phyloP scores from a whole-genome alignment of 2,113 vertebrate species.

The Arothron firmamentum region DNA sequence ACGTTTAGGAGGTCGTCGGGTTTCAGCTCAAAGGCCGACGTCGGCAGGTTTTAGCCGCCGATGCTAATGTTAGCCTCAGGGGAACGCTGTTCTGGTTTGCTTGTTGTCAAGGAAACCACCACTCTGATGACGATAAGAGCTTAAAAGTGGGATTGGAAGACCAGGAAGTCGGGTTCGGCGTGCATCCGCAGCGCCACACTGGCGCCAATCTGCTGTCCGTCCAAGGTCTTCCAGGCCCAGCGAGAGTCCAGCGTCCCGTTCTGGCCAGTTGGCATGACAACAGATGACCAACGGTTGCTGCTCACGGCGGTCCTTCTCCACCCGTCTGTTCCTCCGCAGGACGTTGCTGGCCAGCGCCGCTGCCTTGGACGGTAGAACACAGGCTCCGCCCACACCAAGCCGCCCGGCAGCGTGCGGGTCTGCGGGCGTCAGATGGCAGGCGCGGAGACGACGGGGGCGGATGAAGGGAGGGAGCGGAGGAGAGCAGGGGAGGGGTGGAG shows the following conservation, averaged over 20 bases:
- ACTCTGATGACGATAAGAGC: constrained; percentile 32
- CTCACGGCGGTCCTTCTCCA: constrained; percentile 29
- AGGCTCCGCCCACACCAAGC: constrained; percentile 37
- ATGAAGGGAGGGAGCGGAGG: constrained; percentile 46
- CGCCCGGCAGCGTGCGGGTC: background rate
- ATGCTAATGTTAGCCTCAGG: constrained; percentile 1
- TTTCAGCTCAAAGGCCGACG: too few relatives aligned
- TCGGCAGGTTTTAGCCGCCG: background rate
- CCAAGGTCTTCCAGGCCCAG: constrained; percentile 49
- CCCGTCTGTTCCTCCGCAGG: constrained; percentile 38
- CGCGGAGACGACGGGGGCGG: constrained; percentile 49
- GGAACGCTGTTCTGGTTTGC: constrained; percentile 29
- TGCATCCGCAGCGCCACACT: constrained; percentile 47
- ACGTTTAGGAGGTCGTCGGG: too few relatives aligned
- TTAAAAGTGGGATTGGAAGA: constrained; percentile 37
- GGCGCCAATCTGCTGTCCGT: constrained; percentile 68
- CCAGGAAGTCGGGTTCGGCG: constrained; percentile 30
- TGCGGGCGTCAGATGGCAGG: constrained; percentile 71
- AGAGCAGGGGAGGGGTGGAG: constrained; percentile 51
- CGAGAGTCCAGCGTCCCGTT: constrained; percentile 39
- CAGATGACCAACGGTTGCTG: constrained; percentile 48
- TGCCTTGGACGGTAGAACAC: constrained; percentile 37
- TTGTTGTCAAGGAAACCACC: constrained; percentile 19
- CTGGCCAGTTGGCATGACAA: constrained; percentile 57
- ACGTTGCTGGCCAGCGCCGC: constrained; percentile 29